Base-by-base conservation (phyloP, 2,888 invertebrate species). In the Drosophila falleni region DNA sequence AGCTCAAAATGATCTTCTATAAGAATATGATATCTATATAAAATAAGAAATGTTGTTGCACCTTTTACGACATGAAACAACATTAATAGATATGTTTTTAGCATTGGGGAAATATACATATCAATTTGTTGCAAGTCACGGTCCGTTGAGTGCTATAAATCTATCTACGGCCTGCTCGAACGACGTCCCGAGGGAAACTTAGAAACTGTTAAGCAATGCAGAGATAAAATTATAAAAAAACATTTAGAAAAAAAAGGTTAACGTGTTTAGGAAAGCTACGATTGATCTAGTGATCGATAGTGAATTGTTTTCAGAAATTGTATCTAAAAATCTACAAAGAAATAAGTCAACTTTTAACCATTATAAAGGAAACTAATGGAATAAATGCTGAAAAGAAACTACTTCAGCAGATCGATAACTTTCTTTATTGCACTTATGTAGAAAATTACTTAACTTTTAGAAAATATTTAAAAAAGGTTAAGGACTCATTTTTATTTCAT, bases 61-160 rank as follows among this genome's bases (percentile, higher is more conserved):
- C 56, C 68, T 61, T 63, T 70, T 19, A 55, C 54, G 63, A 63
- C 63, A 65, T 41, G 31, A 55, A 59, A 78, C 41, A 47, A 79
- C 61, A 74, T 74, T 74, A 68, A 78, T 71, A 71, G 61, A 78
- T 33, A 70, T 78, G 46, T 69, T 62, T 69, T 35, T 19, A 26
- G 46, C 41, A 53, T 41, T 29, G 13, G 63, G 35, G 10, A 29
- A 55, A 46, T 37, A 72, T 54, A 44, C 19, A 65, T 47, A 66
- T 74, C 63, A 44, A 66, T 74, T 66, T 66, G 59, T 11, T 72
- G 44, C 59, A 71, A 71, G 47, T 63, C 49, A 54, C 44, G 41
- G 56, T 50, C 74, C 26, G 39, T 50, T 51, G 66, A 53, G 61
- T n/a, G 16, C 66, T 11, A 77, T 78, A 77, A 77, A 75, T 75